Evolutionary conservation across 2,888 invertebrate genomes (phyloP).

Genomic region (Dryobota labecula): DNA sequence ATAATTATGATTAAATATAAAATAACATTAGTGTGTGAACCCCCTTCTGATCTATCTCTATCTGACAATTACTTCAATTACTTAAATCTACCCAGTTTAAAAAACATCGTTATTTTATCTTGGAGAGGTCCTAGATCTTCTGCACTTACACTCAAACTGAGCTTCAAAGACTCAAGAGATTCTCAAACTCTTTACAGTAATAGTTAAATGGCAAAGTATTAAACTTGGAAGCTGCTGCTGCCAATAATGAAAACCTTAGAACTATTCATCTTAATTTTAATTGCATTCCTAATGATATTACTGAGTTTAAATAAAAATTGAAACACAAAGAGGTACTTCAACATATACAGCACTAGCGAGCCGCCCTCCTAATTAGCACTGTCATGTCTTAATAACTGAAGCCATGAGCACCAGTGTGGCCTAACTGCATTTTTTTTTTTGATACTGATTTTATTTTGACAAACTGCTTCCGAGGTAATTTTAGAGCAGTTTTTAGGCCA

Average conservation of each 20-base stretch:
- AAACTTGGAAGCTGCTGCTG: slow-evolving; percentile 43
- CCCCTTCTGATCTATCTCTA: too few relatives aligned
- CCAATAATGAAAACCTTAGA: slow-evolving; percentile 46
- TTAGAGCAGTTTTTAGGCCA: too few relatives aligned
- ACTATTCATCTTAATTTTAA: slow-evolving; percentile 46
- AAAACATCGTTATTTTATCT: slow-evolving; percentile 12
- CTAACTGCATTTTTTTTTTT: too few relatives aligned
- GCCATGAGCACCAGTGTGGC: too few relatives aligned
- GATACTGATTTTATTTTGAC: too few relatives aligned
- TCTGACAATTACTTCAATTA: background rate
- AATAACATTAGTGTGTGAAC: too few relatives aligned
- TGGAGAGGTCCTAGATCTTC: slow-evolving; percentile 35
- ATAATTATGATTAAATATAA: too few relatives aligned
- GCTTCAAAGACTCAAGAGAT: slow-evolving; percentile 37
- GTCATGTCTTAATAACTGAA: too few relatives aligned
- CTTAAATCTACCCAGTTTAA: background rate
- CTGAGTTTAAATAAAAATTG: background rate
- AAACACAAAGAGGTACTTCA: background rate
- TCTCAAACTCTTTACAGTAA: slow-evolving; percentile 32
- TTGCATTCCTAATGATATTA: slow-evolving; percentile 35
- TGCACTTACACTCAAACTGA: slow-evolving; percentile 45
- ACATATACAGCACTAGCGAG: background rate
- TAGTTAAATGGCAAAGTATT: slow-evolving; percentile 53
- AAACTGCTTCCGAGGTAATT: too few relatives aligned
- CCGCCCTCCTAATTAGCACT: too few relatives aligned